Conservation (phyloP, 1,140 invertebrate genomes). For the Delia radicum region DNA sequence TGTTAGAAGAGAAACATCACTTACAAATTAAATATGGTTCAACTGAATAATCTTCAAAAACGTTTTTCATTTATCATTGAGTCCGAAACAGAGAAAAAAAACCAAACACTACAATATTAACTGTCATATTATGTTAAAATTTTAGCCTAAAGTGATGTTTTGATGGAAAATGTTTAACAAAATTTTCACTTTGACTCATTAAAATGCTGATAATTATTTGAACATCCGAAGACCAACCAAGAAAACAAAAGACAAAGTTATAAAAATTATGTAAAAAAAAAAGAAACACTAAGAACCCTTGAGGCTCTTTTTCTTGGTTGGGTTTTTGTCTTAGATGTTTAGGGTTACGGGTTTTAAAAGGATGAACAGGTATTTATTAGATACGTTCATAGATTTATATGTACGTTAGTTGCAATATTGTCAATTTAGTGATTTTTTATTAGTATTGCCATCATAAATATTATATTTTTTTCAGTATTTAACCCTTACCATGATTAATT, state of each 20-base stretch:
- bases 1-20: no score
- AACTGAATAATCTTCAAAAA: slow-evolving; percentile 38
- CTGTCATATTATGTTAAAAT: slow-evolving; percentile 55
- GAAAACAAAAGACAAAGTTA: neutral
- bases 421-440: no score
- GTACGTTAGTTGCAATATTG: neutral
- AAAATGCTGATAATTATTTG: slow-evolving; percentile 41
- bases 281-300: neutral
- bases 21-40: slow-evolving; percentile 47
- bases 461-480: no score
- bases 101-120: slow-evolving; percentile 36
- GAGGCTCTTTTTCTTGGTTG: neutral
- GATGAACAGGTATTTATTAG: slow-evolving; percentile 45
- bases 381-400: slow-evolving; percentile 30
- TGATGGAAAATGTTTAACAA: slow-evolving; percentile 37
- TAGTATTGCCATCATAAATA: no score
- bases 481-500: no score
- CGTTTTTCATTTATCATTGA: slow-evolving; percentile 47
- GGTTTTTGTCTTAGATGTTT: neutral
- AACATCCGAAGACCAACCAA: neutral
- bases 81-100: slow-evolving; percentile 29
- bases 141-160: slow-evolving; percentile 35
- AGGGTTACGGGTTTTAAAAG: neutral
- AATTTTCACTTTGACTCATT: slow-evolving; percentile 51
- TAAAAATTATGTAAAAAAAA: neutral